Evolutionary conservation across 2,797 vertebrate species (phyloP), one percentile per base, ranked within the genome.

Genomic region (Phataginus tricuspis): DNA sequence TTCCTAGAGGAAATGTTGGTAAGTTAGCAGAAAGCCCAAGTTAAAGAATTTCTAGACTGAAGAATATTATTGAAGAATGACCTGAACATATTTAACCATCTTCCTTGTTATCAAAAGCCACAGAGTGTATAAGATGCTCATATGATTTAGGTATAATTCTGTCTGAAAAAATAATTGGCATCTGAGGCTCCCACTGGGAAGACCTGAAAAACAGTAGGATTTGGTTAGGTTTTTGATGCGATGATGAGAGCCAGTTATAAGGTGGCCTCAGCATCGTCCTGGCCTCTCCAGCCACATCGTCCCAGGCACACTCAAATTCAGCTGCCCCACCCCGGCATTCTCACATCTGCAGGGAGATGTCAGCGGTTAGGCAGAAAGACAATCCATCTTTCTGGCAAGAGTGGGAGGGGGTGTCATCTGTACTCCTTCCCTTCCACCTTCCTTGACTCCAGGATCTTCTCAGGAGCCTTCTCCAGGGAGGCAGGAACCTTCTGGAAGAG

Each of bases 21-120:
- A 39, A 86, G 29, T 51, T 25, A 69, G 27, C 45, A 84, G n/a
- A 64, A 87, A 87, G 72, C 45, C 27, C 34, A 55, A 27, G 31
- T 16, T 57, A 51, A 83, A 91, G 71, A 72, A 31, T 5, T 57
- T 49, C 64, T 45, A 64, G 27, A 90, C 37, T 83, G 64, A 37
- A 0, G 69, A 49, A 88, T 80, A 61, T 89, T 45, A 45, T 45
- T 91, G 64, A 82, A 84, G 90, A 49, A 68, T 37, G 34, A 42
- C 74, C 37, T 39, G 64, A 84, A 72, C 21, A 7, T 34, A 55
- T 37, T 34, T 51, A 79, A 68, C 39, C 7, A 42, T 27, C n/a
- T 85, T 85, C 64, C 23, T 18, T 78, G 53, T 68, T 78, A 55
- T 31, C 59, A 72, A 77, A 89, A 87, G 2, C 16, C 69, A 95